These are phyloP conservation scores for Capromys pilorides DNA, from an alignment of 2,797 vertebrate species.

Conservation along the genomic window DNA sequence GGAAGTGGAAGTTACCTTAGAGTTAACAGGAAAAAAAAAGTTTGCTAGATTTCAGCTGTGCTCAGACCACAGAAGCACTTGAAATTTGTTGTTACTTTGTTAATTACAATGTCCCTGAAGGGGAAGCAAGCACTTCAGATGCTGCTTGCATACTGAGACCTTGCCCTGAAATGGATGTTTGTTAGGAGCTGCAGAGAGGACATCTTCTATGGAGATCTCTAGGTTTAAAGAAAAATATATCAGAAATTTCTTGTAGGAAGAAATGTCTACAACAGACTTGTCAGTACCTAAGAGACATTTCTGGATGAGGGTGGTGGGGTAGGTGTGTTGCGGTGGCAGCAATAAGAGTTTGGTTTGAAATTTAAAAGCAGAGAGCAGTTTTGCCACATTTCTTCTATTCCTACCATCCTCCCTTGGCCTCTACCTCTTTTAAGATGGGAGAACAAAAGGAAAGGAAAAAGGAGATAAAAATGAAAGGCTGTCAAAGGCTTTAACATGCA, in stretches of 20 bases:
- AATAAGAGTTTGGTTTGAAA: conserved; percentile 75
- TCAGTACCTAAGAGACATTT: conserved; percentile 70
- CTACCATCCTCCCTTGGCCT: conserved; percentile 59
- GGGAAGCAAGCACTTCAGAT: conserved; percentile 46
- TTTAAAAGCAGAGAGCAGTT: conserved; percentile 76
- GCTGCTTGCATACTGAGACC: conserved; percentile 62
- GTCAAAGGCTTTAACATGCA: conserved; percentile 67
- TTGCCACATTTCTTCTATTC: conserved; percentile 64
- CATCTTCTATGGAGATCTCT: conserved; percentile 67
- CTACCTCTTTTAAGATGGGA: neutral
- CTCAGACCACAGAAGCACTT: conserved; percentile 61
- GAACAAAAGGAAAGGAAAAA: neutral
- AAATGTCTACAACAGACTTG: conserved; percentile 60
- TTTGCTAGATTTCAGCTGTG: conserved; percentile 68
- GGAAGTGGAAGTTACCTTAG: conserved; percentile 58
- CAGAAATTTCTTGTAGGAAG: conserved; percentile 66
- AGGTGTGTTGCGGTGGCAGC: neutral
- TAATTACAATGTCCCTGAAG: conserved; percentile 11
- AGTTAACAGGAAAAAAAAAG: conserved; percentile 48
- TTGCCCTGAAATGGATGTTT: conserved; percentile 36
- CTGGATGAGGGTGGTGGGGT: conserved; percentile 24
- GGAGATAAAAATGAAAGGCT: conserved; percentile 23
- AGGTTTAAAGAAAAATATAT: neutral
- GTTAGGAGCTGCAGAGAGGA: conserved; percentile 61
- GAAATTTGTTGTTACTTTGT: neutral